Evolutionary conservation across 2,797 vertebrate species (phyloP).

Genomic region (Petrocephalus sullivani): DNA sequence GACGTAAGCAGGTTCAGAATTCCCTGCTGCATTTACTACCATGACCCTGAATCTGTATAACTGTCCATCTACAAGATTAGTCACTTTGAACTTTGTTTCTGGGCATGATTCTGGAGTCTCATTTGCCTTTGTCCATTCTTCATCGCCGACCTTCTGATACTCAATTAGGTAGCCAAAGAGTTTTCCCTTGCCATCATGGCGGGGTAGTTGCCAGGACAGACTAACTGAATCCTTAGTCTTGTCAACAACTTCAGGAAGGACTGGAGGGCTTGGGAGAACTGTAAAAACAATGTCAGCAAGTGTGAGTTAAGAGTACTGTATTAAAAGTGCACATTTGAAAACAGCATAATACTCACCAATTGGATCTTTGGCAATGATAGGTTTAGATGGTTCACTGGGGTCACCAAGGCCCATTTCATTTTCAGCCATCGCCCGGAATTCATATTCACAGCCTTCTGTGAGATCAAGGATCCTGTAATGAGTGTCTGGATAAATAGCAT

Average conservation of each 20-base stretch:
- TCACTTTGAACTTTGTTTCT: constrained; percentile 82
- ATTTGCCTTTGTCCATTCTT: constrained; percentile 88
- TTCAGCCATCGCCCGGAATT: constrained; percentile 94
- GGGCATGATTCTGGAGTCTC: constrained; percentile 84
- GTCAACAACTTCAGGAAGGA: constrained; percentile 88
- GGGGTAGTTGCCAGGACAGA: constrained; percentile 87
- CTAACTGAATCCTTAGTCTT: constrained; percentile 93
- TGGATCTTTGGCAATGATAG: constrained; percentile 90
- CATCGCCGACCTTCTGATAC: constrained; percentile 84
- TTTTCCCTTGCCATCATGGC: constrained; percentile 87
- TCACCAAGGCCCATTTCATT: constrained; percentile 93
- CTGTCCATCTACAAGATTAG: constrained; percentile 74
- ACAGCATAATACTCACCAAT: constrained; percentile 67
- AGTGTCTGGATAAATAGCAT: constrained; percentile 83
- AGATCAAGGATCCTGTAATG: constrained; percentile 86
- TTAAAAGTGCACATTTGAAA: constrained; percentile 9
- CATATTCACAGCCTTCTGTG: constrained; percentile 88
- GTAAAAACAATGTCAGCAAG: constrained; percentile 28
- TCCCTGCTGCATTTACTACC: constrained; percentile 89
- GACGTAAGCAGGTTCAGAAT: constrained; percentile 86
- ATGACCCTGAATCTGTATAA: constrained; percentile 84
- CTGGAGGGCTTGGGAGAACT: constrained; percentile 87
- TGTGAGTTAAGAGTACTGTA: background rate
- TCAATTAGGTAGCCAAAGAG: constrained; percentile 93
- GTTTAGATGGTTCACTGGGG: constrained; percentile 87